A percentile compares a stretch with the other conserved stretches of the same genome.
phyloP scores from a whole-genome alignment of 2,888 invertebrate species.

The Drosophila flavopinicola region DNA sequence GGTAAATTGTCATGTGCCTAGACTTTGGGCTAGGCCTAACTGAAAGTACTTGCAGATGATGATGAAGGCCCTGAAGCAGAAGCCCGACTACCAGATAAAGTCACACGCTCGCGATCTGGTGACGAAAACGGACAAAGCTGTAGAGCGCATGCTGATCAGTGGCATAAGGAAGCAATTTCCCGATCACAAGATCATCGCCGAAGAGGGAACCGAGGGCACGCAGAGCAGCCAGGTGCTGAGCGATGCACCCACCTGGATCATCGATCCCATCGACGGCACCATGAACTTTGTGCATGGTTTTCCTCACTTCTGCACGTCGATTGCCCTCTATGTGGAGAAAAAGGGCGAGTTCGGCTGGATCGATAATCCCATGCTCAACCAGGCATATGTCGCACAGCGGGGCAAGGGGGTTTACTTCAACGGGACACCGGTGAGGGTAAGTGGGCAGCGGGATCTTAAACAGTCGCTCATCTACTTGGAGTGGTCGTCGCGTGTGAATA shows the following conservation, averaged over 20 bases:
- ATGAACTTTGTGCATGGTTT: constrained; percentile 58
- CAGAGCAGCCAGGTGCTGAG: constrained; percentile 82
- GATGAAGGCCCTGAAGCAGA: constrained; percentile 16
- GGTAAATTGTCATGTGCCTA: too few species aligned
- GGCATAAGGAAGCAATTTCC: constrained; percentile 89
- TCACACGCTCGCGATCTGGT: constrained; percentile 95
- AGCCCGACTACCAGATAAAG: constrained; percentile 86
- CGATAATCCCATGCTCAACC: constrained; percentile 43
- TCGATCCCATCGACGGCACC: constrained; percentile 61
- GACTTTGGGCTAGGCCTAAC: too few species aligned
- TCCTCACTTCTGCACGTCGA: constrained; percentile 53
- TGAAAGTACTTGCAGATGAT: constrained; percentile 23
- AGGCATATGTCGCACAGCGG: constrained; percentile 22
- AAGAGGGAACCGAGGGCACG: constrained; percentile 92
- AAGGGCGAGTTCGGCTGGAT: constrained; percentile 20
- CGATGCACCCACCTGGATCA: constrained; percentile 60
- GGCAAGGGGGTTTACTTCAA: constrained; percentile 18
- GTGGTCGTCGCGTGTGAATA: neutral
- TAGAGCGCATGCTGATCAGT: constrained; percentile 92
- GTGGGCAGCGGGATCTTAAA: constrained; percentile 26
- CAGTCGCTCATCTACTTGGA: constrained; percentile 24
- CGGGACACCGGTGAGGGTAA: constrained; percentile 7
- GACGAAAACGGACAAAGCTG: constrained; percentile 95
- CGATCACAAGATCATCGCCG: constrained; percentile 90
- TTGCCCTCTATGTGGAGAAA: constrained; percentile 36